Base-by-base conservation (phyloP, 2,888 invertebrate species). In the Andrena chrysosceles region DNA sequence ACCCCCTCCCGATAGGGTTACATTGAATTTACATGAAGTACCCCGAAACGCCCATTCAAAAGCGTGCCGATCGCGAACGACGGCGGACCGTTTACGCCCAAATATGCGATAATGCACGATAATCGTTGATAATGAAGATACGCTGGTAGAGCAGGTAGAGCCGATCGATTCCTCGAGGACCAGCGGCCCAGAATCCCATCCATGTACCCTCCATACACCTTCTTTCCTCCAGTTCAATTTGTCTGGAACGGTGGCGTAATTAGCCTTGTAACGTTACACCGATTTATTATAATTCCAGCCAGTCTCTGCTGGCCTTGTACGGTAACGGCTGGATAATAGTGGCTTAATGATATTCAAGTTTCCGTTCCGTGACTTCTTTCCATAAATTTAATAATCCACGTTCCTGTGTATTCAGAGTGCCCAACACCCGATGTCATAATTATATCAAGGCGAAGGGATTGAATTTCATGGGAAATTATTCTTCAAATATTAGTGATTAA, bases 71-170 rank as follows among this genome's bases (percentile, higher is more conserved):
- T 86, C 90, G 90, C 90, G 90, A 83, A 84, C 83, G 85, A 81
- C 83, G 23, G 26, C 84, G 79, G 69, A 71, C 77, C 91, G 89
- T 91, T 92, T 92, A 92, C 90, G 89, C 86, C 89, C 90, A 92
- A 92, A 92, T 91, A 92, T 89, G 88, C 85, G 88, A 90, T 92
- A 92, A 92, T 91, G 88, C 81, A 85, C 85, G 84, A 89, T 92
- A 92, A 92, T 92, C 90, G 90, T 77, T 86, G 88, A 87, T 91
- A 90, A 92, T 91, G 87, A 91, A 90, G 88, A 81, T 82, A 82
- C 81, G 62, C 48, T 8, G 35, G 33, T 33, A 49, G 62, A 49
- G 23, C 49, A 42, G 80, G 79, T 71, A 72, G 80, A 70, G 59
- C 54, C 49, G 63, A 79, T 79, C 80, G 71, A 71, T 79, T 79